Base-by-base conservation (phyloP, 1,140 invertebrate genomes). In the Homarus americanus region DNA sequence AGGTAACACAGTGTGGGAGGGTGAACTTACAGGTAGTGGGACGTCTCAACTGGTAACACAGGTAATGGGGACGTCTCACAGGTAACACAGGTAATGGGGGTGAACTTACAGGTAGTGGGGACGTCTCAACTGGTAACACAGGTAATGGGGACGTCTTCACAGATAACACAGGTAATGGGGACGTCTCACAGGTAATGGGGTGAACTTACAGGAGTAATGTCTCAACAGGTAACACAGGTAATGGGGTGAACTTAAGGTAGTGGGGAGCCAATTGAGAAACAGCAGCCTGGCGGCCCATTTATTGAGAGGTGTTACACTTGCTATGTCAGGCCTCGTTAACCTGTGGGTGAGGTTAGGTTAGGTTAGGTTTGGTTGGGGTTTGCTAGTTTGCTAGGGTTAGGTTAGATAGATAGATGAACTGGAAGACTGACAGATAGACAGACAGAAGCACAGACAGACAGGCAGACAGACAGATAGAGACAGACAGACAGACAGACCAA, bases 221-320 rank as follows among this genome's bases (percentile, higher is more conserved):
- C 44, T 49, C 44, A 7, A 4, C 44, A 7, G 5, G 4, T 12
- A 7, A 20, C 53, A 58, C 53, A 58, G 3, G 53, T 66, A 7
- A 3, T 66, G 24, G 24, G 24, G 63, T 66, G 12, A 40, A 87
- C 84, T 87, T n/a, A 87, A 87, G 72, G 73, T 76, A 87, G 44
- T 87, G 84, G 12, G 72, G 84, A 15, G 84, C 32, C 12, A 87
- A 17, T 41, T 87, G 84, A 78, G 72, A 44, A 87, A 36, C 15
- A 87, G 73, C 0, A 24, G n/a, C 44, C 84, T 76, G 10, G 84
- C 84, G 17, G 63, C 15, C 84, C 84, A 87, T 36, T 76, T 87
- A 49, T 87, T 87, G 4, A 87, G 28, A 2, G 84, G 84, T 0
- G 84, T 73, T 7, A 87, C 84, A 15, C 72, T 87, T 9, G 73